phyloP scores from a whole-genome alignment of 2,113 vertebrate species.

The Phaetusa simplex region DNA sequence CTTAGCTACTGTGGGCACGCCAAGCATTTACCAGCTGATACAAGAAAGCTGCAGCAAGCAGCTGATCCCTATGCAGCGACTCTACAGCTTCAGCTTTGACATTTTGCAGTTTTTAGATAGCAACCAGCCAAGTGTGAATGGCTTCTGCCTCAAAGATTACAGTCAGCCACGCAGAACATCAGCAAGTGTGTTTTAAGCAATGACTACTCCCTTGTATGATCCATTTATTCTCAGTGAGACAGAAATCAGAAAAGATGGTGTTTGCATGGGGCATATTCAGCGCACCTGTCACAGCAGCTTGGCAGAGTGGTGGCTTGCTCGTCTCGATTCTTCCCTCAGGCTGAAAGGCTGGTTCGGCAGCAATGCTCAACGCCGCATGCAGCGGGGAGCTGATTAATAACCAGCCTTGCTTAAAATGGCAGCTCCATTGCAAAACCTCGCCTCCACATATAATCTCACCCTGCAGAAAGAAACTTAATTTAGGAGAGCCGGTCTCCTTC shows the following conservation, averaged over 20 bases:
- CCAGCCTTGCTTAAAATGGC: background rate
- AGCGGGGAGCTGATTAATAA: constrained; percentile 19
- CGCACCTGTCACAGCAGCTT: background rate
- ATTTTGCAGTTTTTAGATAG: constrained; percentile 1
- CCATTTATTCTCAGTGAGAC: background rate
- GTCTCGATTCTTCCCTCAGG: background rate
- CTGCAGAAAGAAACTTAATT: constrained; percentile 28
- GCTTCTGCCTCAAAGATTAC: background rate
- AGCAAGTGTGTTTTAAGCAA: background rate
- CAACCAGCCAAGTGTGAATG: background rate
- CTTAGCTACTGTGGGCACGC: background rate
- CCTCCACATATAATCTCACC: background rate
- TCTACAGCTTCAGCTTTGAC: background rate
- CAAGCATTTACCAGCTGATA: background rate
- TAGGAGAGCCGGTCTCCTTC: background rate
- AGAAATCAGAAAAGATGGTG: background rate
- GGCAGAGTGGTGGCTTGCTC: background rate
- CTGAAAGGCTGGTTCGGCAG: background rate
- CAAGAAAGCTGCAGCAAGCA: constrained; percentile 3
- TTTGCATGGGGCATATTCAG: background rate
- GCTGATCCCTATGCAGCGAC: background rate
- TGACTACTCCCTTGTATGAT: background rate
- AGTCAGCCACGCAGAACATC: background rate
- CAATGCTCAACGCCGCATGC: background rate
- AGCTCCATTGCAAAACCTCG: background rate